Conservation (phyloP, 1,140 invertebrate genomes). For the Ditylenchus dipsaci region DNA sequence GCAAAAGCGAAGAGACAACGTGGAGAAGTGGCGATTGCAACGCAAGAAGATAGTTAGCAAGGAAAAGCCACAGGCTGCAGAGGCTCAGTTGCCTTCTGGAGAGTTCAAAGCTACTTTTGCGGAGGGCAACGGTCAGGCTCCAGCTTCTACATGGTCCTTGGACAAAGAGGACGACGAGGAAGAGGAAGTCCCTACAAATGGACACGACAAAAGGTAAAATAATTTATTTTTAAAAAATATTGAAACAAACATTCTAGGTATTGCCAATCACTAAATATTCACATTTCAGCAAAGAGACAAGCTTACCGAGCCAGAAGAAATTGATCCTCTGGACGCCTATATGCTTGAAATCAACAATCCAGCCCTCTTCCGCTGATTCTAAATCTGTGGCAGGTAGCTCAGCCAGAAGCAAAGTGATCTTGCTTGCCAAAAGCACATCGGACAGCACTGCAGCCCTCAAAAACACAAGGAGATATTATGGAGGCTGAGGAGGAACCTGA, state of each 20-base stretch:
- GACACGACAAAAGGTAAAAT: conserved; percentile 11
- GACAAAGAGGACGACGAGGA: conserved; percentile 51
- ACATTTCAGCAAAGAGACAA: too few species aligned
- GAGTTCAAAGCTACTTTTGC: background rate
- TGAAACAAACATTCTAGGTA: background rate
- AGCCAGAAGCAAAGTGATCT: conserved; percentile 19
- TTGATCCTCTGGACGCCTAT: conserved; percentile 91
- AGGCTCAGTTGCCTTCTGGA: background rate
- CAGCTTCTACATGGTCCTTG: conserved; percentile 50
- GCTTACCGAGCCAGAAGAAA: conserved; percentile 63
- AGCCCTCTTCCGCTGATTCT: too few species aligned
- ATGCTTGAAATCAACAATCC: conserved; percentile 71
- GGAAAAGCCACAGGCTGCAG: conserved; percentile 16
- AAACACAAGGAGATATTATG: conserved; percentile 54
- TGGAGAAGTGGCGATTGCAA: conserved; percentile 83
- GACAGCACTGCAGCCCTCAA: conserved; percentile 20
- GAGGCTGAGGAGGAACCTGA: conserved; percentile 52
- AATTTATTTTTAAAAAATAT: conserved; percentile 75
- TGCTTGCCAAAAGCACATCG: conserved; percentile 39
- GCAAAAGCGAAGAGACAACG: conserved; percentile 86
- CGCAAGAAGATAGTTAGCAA: conserved; percentile 62
- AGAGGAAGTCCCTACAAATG: conserved; percentile 65
- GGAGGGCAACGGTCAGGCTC: conserved; percentile 23
- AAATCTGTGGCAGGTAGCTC: conserved; percentile 14
- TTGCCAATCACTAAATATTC: background rate